Base-by-base conservation (phyloP, 2,113 vertebrate genomes). In the Zosterops borbonicus region DNA sequence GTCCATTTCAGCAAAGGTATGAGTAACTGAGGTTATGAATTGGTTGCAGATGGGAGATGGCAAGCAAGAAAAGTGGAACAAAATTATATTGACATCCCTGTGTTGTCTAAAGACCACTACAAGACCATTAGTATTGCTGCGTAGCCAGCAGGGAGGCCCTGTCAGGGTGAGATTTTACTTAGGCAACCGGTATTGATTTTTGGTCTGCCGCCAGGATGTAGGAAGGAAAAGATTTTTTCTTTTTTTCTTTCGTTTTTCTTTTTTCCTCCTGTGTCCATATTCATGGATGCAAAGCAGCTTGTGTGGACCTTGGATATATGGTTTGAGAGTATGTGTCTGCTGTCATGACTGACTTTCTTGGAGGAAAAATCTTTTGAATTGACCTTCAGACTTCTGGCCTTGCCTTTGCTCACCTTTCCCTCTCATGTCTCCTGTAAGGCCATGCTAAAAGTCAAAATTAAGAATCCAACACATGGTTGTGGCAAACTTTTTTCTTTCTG, bases 11-110 rank as follows among this genome's bases (percentile, higher is more conserved):
- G 94, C 88, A 94, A 97, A 98, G 96, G 95, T 97, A 97, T 97
- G 97, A 97, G 97, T 97, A 98, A 96, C 98, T 35, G 59, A 95
- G 95, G 97, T 98, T 98, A 98, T 96, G 94, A 98, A 98, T 96
- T 98, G 93, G 96, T 94, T 97, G 95, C 95, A 98, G 96, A 98
- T 98, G 96, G 97, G 96, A 97, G 87, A 79, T 97, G 97, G 97
- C 87, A 96, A 98, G 97, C 88, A 98, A 95, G 97, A 98, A 97
- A 97, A 97, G 97, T 97, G 97, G 97, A 98, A 97, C 94, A 96
- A 97, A 98, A 98, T 98, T 91, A 79, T 98, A 98, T 98, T 97
- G 98, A 98, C 98, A 98, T 96, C 87, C 83, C 95, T 76, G 93
- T 92, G 89, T 94, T 97, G 96, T 94, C 79, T 94, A 96, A 97